These are phyloP conservation scores for Bambusicola thoracicus DNA, from an alignment of 2,113 vertebrate genomes.

Conservation along the genomic window DNA sequence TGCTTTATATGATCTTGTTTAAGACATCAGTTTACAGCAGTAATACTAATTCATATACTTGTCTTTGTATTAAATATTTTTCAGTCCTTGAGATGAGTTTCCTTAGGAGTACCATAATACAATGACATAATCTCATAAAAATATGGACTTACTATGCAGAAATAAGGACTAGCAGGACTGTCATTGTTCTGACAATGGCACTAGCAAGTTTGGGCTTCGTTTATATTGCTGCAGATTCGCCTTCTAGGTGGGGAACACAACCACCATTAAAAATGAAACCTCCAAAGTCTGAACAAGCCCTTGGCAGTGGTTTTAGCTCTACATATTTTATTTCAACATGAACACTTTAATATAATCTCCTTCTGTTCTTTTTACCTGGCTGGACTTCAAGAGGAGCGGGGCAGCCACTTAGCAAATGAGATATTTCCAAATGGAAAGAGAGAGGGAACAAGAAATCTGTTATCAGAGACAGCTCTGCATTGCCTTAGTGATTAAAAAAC, in stretches of 20 bases:
- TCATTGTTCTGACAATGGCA: background rate
- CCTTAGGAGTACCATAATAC: background rate
- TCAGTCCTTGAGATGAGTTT: background rate
- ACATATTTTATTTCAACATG: background rate
- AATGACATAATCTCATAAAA: background rate
- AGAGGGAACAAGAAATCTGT: slow-evolving; percentile 34
- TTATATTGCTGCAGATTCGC: background rate
- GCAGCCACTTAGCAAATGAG: slow-evolving; percentile 54
- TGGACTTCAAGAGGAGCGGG: slow-evolving; percentile 20
- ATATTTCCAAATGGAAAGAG: slow-evolving; percentile 26
- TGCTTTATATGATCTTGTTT: background rate
- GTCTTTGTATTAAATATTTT: background rate
- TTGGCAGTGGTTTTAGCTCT: background rate
- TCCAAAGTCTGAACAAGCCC: background rate
- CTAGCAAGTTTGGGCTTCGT: background rate
- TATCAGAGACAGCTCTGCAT: slow-evolving; percentile 37
- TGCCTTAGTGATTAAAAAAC: slow-evolving; percentile 50
- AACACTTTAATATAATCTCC: background rate
- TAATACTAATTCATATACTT: background rate
- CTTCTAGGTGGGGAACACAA: background rate
- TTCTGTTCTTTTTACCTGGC: slow-evolving; percentile 18
- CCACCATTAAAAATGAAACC: background rate
- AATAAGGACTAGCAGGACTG: background rate
- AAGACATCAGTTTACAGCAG: background rate
- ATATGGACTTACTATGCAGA: background rate